phyloP scores from a whole-genome alignment of 2,888 invertebrate species.

The Dendrolimus pini region DNA sequence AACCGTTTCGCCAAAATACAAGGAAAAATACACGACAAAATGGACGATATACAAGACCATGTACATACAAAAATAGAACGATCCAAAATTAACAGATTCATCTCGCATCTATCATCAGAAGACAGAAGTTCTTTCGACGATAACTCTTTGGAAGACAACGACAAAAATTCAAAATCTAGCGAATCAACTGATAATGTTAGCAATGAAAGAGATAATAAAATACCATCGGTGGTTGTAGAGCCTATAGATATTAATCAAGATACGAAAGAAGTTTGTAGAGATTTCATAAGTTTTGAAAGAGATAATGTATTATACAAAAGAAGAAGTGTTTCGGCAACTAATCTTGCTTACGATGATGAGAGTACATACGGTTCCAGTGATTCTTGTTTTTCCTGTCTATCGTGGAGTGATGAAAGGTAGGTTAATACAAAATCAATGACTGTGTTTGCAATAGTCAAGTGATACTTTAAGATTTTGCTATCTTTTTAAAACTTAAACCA shows the following conservation, averaged over 20 bases:
- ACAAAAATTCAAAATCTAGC: constrained; percentile 27
- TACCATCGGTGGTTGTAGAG: constrained; percentile 53
- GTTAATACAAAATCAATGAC: not conserved
- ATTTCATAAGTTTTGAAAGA: constrained; percentile 50
- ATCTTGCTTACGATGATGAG: constrained; percentile 41
- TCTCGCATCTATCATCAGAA: constrained; percentile 51
- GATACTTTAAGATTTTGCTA: too few species aligned
- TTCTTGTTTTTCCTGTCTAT: constrained; percentile 46
- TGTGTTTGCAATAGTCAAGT: too few species aligned
- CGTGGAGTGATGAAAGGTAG: constrained; percentile 60
- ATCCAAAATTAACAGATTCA: constrained; percentile 44
- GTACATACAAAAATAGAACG: constrained; percentile 54
- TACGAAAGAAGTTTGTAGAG: constrained; percentile 37
- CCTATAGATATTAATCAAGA: constrained; percentile 27
- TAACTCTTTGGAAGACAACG: constrained; percentile 17
- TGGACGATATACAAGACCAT: constrained; percentile 64
- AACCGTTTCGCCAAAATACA: constrained; percentile 51
- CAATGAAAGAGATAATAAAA: constrained; percentile 16
- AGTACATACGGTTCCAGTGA: constrained; percentile 45
- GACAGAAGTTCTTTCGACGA: constrained; percentile 49
- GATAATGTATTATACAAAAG: constrained; percentile 39
- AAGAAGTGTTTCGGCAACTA: constrained; percentile 44
- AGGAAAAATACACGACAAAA: constrained; percentile 56
- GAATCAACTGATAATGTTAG: constrained; percentile 24
- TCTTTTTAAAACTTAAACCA: too few species aligned